Base-by-base conservation (phyloP, 2,888 invertebrate species). In the Stenolophus ochropezus region DNA sequence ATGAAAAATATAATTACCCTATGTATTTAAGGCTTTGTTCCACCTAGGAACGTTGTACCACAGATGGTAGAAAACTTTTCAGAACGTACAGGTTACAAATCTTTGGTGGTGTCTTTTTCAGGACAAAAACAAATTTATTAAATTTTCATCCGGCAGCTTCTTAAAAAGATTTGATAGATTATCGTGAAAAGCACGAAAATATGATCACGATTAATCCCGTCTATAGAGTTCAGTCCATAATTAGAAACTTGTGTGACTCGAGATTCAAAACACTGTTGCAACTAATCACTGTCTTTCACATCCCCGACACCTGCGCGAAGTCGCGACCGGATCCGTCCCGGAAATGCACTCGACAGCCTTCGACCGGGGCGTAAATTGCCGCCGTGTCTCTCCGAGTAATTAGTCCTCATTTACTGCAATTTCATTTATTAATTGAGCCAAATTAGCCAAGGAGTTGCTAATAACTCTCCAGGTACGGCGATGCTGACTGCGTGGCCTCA, bases 361-460 rank as follows among this genome's bases (percentile, higher is more conserved):
- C 33, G 65, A 69, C 16, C 20, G 18, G 27, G 27, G 18, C 27
- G 33, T 33, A 69, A 33, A 69, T 69, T 69, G 65, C 27, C 27
- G 18, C 20, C 65, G 33, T 69, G 33, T 33, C 65, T 69, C 65
- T 16, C 11, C 8, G 65, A 69, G 58, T 56, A 76, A 76, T 76
- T 76, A 76, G 58, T 58, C 56, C 58, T 27, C 58, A 76, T 76
- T 76, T 76, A 76, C 25, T 58, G 76, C 56, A 76, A 76, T 76
- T 76, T 58, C 56, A 58, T 76, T 56, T 76, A 58, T 76, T 58
- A 76, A 76, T 58, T 76, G 76, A 76, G 33, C 58, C 42, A 76
- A 56, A 76, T 76, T 76, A 53, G 76, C 42, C 56, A 20, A 76
- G 76, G 21, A 58, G 21, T 42, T 76, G 76, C 56, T 76, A 58